A percentile compares a stretch with the other conserved stretches of the same genome.
These are phyloP conservation scores for Volucella zonaria DNA, from an alignment of 2,888 invertebrate species.

Conservation along the genomic window DNA sequence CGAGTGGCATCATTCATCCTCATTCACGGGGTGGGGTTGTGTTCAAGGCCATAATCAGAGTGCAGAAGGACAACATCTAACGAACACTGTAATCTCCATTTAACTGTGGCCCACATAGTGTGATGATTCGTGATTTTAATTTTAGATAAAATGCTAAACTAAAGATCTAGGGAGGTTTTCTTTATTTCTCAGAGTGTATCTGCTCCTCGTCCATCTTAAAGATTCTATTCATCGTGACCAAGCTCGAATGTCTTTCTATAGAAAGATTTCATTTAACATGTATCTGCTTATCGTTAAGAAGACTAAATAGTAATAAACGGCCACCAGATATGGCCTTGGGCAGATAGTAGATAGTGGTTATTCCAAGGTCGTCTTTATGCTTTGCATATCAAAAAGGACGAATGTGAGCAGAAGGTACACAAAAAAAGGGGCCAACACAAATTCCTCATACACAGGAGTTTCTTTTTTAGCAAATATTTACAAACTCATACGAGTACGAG, in stretches of 20 bases:
- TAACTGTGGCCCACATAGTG: constrained; percentile 65
- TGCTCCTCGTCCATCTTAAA: constrained; percentile 15
- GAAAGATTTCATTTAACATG: constrained; percentile 12
- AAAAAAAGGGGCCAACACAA: too few species aligned
- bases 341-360: constrained; percentile 59
- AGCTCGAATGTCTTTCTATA: constrained; percentile 13
- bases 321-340: constrained; percentile 37
- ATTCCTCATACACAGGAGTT: too few species aligned
- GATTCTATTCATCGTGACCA: constrained; percentile 40
- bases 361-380: constrained; percentile 31
- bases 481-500: constrained; percentile 17
- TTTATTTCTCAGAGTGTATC: constrained; percentile 16
- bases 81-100: constrained; percentile 51
- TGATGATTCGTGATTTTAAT: constrained; percentile 73
- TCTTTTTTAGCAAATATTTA: not conserved
- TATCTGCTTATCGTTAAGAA: constrained; percentile 53
- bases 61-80: constrained; percentile 57
- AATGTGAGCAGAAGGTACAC: not conserved
- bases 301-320: constrained; percentile 50
- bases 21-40: not conserved
- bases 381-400: constrained; percentile 19
- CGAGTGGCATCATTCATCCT: not conserved
- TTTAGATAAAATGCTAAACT: constrained; percentile 61
- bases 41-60: constrained; percentile 61
- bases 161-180: constrained; percentile 39